phyloP scores from a whole-genome alignment of 2,888 invertebrate genomes.

The Autographa gamma region DNA sequence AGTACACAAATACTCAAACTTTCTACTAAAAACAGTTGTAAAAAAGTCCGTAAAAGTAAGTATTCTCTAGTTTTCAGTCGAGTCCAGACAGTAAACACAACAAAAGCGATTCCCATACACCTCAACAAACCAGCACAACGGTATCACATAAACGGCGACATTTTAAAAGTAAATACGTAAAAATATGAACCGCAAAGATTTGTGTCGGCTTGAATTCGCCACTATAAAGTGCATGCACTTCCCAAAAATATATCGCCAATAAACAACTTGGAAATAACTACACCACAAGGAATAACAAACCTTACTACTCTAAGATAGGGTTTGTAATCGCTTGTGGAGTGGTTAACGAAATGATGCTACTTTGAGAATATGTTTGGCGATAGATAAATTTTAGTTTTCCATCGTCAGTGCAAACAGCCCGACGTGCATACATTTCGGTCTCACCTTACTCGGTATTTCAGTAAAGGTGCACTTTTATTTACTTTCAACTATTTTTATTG shows the following conservation, averaged over 20 bases:
- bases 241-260: conserved; percentile 77
- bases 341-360: conserved; percentile 68
- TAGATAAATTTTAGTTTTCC: conserved; percentile 71
- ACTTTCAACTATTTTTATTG: conserved; percentile 38
- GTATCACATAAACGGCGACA: conserved; percentile 45
- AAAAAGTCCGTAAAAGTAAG: conserved; percentile 13
- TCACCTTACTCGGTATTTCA: conserved; percentile 56
- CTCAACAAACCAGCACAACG: conserved; percentile 33
- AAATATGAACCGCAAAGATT: conserved; percentile 78
- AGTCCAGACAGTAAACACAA: conserved; percentile 23
- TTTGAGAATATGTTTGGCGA: conserved; percentile 68
- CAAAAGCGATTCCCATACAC: conserved; percentile 29
- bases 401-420: conserved; percentile 70
- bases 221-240: conserved; percentile 74
- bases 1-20: conserved; percentile 3
- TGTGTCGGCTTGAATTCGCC: conserved; percentile 62
- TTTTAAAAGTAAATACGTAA: conserved; percentile 55
- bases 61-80: conserved; percentile 9
- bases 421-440: conserved; percentile 68
- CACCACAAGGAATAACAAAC: conserved; percentile 47
- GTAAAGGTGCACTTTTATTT: conserved; percentile 42
- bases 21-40: not conserved
- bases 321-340: conserved; percentile 45
- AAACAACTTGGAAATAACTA: conserved; percentile 64
- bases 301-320: conserved; percentile 51